Conservation (phyloP, 2,888 invertebrate genomes). For the Scaptomyza cyrtandrae region DNA sequence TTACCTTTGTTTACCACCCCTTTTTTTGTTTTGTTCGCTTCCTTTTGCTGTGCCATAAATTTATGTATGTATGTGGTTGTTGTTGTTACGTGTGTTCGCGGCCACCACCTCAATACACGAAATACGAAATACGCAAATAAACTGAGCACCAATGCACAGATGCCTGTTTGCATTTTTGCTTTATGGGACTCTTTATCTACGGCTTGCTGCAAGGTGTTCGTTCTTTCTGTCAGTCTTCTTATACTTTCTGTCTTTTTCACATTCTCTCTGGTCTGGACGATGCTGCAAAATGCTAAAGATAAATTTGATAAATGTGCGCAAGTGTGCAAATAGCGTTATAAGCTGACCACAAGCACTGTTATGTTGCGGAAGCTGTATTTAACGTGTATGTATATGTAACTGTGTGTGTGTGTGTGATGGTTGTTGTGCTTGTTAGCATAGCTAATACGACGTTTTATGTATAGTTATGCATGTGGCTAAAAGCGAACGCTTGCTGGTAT, state of each 20-base stretch:
- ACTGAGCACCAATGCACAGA: conserved; percentile 61
- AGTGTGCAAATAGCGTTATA: conserved; percentile 72
- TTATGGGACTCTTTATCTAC: conserved; percentile 68
- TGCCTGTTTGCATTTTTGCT: conserved; percentile 72
- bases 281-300: conserved; percentile 57
- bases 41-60: conserved; percentile 50
- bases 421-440: conserved; percentile 21
- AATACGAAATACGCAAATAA: conserved; percentile 72
- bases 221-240: background rate
- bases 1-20: conserved; percentile 5
- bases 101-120: conserved; percentile 33
- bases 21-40: conserved; percentile 28
- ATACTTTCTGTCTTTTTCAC: background rate
- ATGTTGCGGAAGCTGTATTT: conserved; percentile 40
- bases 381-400: background rate
- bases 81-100: conserved; percentile 37
- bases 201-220: conserved; percentile 55
- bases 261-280: conserved; percentile 35
- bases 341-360: conserved; percentile 71
- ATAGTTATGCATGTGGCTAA: conserved; percentile 2
- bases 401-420: background rate
- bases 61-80: conserved; percentile 54
- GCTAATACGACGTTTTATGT: conserved; percentile 50
- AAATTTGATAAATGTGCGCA: conserved; percentile 75
- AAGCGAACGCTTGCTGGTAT: background rate